Base-by-base conservation (phyloP, 2,113 vertebrate species). In the Choloepus hoffmanni region DNA sequence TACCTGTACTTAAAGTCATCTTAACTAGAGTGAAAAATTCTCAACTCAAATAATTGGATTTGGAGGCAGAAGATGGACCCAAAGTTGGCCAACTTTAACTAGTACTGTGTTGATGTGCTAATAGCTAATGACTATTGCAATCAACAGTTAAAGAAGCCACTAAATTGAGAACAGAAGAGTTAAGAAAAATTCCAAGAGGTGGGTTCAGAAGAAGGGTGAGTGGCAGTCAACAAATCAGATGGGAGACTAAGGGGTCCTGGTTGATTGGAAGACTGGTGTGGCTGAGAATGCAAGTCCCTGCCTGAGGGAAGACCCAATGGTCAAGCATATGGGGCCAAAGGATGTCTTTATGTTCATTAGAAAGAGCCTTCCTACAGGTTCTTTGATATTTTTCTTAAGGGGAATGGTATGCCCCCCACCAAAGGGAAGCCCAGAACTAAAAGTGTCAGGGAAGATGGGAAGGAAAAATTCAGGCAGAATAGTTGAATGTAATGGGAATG, bases 1-100 rank as follows among this genome's bases (percentile, higher is more conserved):
- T 26, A 45, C 12, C 12, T 55, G 18, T 63, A 81, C 92, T 88
- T 91, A 97, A 93, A 73, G 48, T 76, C 16, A 43, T 67, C 70
- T 85, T 45, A 72, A 43, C 21, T 60, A 70, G 53, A 48, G 65
- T 50, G 68, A 76, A 90, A 63, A 60, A 33, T 33, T 77, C 28
- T 68, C 5, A 3, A 53, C 24, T 97, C 26, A 62, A 7, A 67
- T 78, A 55, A 67, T 55, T 86, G 33, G 33, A 77, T 82, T 40
- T 82, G 50, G 30, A 85, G 3, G 4, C 48, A 96, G 33, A 78
- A 95, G 53, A 28, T 70, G 48, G 19, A 81, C 24, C 83, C 13
- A 19, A 16, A 90, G 8, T 67, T 68, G 65, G 18, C 8, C 23
- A 53, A 79, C 9, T 72, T 90, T 96, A 88, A 67, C 8, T 40